These are phyloP conservation scores for Vanacampus margaritifer DNA, from an alignment of 2,113 vertebrate genomes.

Conservation along the genomic window DNA sequence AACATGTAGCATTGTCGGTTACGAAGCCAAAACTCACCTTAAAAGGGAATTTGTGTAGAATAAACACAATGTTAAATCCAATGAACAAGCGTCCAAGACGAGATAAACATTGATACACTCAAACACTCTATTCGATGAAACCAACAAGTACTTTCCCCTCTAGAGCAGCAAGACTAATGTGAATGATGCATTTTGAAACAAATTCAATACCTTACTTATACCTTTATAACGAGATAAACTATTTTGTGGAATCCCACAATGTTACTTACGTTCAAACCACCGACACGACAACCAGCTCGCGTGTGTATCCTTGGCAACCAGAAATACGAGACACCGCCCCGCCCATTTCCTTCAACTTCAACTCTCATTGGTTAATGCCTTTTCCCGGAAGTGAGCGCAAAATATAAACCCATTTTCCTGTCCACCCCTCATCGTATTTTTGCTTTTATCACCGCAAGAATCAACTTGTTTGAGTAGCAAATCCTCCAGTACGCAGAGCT, in stretches of 20 bases:
- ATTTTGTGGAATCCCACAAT: not conserved
- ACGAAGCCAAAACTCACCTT: not conserved
- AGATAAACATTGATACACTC: not conserved
- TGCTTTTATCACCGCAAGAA: not conserved
- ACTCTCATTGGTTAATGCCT: not conserved
- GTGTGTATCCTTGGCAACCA: slow-evolving; percentile 43
- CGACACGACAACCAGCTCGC: not conserved
- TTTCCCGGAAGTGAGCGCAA: not conserved
- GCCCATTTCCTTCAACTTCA: not conserved
- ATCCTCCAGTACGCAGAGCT: not conserved
- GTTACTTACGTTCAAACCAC: not conserved
- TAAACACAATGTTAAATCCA: not conserved
- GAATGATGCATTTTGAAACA: not conserved
- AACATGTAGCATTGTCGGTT: not conserved
- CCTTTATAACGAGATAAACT: not conserved
- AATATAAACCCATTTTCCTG: not conserved
- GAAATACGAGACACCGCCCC: not conserved
- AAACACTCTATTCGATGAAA: not conserved
- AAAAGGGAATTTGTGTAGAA: not conserved
- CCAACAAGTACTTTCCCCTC: not conserved
- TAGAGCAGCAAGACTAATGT: not conserved
- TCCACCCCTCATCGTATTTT: too few relatives aligned
- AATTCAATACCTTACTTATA: not conserved
- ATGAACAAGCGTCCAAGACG: not conserved
- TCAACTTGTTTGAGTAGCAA: not conserved